phyloP scores from a whole-genome alignment of 1,140 invertebrate genomes.

The Eueides isabella region DNA sequence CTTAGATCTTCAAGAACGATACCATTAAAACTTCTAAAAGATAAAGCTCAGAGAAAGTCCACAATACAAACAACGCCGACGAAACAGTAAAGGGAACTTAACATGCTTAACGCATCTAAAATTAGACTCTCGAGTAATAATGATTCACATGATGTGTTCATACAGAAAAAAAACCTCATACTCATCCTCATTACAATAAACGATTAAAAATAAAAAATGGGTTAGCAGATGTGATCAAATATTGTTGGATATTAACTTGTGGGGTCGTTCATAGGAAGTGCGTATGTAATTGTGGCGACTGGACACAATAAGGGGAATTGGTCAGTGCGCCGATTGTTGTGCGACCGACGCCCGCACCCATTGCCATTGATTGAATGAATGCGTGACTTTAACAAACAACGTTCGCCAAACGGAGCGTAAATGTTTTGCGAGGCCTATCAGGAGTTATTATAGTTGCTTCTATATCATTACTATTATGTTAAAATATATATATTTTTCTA shows the following conservation, averaged over 20 bases:
- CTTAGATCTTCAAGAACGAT: background rate
- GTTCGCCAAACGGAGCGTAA: conserved; percentile 60
- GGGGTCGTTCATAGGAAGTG: conserved; percentile 70
- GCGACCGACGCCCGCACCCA: conserved; percentile 77
- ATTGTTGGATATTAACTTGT: conserved; percentile 36
- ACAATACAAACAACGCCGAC: background rate
- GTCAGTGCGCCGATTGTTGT: conserved; percentile 77
- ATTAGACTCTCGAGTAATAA: background rate
- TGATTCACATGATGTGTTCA: conserved; percentile 1
- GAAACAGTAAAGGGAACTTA: conserved; percentile 2
- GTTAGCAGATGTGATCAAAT: conserved; percentile 56
- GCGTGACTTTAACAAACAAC: conserved; percentile 73
- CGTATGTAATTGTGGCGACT: conserved; percentile 73
- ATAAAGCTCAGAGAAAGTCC: conserved; percentile 1
- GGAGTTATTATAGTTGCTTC: conserved; percentile 18
- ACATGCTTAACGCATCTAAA: background rate
- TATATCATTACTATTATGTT: conserved; percentile 20
- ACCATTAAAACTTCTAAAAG: background rate
- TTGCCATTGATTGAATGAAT: conserved; percentile 78
- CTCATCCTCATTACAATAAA: conserved; percentile 26
- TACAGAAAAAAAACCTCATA: conserved; percentile 9
- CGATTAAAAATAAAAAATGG: conserved; percentile 40
- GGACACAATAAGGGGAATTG: conserved; percentile 80
- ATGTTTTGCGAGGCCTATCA: conserved; percentile 49
- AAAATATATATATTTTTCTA: background rate